Evolutionary conservation across 2,113 vertebrate species (phyloP), one percentile per base, ranked within the genome.

Genomic region (Gnathonemus echidnorhynchus): DNA sequence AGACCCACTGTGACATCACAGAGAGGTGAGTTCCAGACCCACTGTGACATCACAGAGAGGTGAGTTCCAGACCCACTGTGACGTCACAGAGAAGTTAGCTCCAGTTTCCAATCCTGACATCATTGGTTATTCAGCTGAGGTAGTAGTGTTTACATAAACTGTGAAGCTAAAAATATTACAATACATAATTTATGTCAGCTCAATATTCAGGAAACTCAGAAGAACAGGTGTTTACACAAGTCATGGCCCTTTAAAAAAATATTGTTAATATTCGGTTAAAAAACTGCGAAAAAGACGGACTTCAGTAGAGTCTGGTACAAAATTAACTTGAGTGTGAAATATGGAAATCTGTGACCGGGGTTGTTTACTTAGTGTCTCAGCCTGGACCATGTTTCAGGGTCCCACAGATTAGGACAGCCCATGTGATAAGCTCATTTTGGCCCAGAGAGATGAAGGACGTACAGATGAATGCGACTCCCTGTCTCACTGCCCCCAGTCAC

Each of bases 321-420:
- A 80, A 42, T 80, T 86, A 50, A 48, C 45, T 24, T 31, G n/a
- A n/a, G 24, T 84, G 83, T 52, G 48, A 53, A 87, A 56, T 52
- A 24, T 53, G 24, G 7, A 27, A 50, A 24, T 31, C 24, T 50
- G 46, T 35, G 27, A 24, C 10, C 19, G 0, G 35, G 6, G 50
- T 31, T 53, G 31, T 87, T 92, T 91, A 91, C 49, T 83, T 74
- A n/a, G 9, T 46, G 39, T 56, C 1, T 86, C 19, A 13, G 31
- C 45, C 11, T 86, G 96, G 96, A 89, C 94, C 94, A 0, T 91
- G 95, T 8, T 96, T 96, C 91, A 95, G 95, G 94, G 94, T 96
- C 92, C 93, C 96, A 74, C 93, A 93, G 92, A 93, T 88, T 70
- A 91, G 80, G 45, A 80, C 45, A 46, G 35, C 13, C 74, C 35